phyloP scores from a whole-genome alignment of 2,113 vertebrate species.

The Scomber japonicus region DNA sequence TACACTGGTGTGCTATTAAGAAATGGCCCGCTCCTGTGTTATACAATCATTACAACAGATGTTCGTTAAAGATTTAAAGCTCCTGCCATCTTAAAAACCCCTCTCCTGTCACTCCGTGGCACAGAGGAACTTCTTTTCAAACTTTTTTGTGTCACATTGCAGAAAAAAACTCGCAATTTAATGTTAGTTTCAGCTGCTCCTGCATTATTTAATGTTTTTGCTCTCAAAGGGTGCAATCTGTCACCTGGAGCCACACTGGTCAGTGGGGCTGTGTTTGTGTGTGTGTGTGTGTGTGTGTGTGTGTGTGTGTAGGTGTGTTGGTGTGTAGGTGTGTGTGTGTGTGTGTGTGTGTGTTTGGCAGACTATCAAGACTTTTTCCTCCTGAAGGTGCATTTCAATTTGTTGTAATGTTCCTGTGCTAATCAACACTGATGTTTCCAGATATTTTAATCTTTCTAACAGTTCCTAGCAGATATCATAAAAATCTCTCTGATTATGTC shows the following conservation, averaged over 20 bases:
- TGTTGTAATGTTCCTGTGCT: background rate
- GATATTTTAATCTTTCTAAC: background rate
- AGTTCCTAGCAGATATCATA: background rate
- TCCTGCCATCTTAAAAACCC: background rate
- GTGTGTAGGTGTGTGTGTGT: background rate
- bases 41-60: background rate
- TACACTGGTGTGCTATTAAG: background rate
- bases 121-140: constrained; percentile 10
- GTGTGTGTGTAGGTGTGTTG: constrained; percentile 31
- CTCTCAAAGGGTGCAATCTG: constrained; percentile 59
- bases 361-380: background rate
- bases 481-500: background rate
- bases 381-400: background rate
- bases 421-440: background rate
- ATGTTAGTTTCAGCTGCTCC: constrained; percentile 42
- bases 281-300: background rate
- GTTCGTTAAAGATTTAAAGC: constrained; percentile 58
- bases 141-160: constrained; percentile 40
- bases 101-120: background rate
- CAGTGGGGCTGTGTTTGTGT: background rate
- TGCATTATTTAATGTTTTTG: constrained; percentile 68
- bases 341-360: background rate
- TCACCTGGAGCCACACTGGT: constrained; percentile 1
- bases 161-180: constrained; percentile 14
- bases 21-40: constrained; percentile 4